phyloP scores from a whole-genome alignment of 2,888 invertebrate genomes.

The Fissipunctia ypsillon region DNA sequence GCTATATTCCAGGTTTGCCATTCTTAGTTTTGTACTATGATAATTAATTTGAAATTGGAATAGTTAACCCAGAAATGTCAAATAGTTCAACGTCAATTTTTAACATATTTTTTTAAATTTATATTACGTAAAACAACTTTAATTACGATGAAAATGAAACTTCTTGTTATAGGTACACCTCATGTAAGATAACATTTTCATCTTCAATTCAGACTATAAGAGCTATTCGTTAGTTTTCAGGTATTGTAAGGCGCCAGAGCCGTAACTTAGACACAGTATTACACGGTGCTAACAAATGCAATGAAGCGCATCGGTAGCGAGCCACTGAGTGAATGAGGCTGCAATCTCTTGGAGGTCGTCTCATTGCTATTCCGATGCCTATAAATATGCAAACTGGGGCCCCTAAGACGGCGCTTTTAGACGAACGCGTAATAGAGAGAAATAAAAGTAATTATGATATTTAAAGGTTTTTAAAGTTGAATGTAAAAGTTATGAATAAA shows the following conservation, averaged over 20 bases:
- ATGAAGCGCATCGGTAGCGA: slow-evolving; percentile 57
- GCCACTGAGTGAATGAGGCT: slow-evolving; percentile 64
- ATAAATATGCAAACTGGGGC: slow-evolving; percentile 69
- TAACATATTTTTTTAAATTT: too few species aligned
- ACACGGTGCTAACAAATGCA: slow-evolving; percentile 59
- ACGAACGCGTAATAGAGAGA: neutral
- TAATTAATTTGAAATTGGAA: neutral
- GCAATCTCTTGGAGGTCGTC: slow-evolving; percentile 68
- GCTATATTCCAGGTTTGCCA: neutral
- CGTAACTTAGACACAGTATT: slow-evolving; percentile 37
- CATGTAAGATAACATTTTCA: neutral
- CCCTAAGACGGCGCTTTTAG: slow-evolving; percentile 51
- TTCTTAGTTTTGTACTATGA: neutral
- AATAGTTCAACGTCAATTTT: neutral
- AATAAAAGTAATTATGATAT: neutral
- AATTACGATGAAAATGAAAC: neutral
- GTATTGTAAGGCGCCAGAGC: slow-evolving; percentile 7
- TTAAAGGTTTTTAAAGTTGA: neutral
- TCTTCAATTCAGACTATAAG: neutral
- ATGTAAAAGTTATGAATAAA: neutral
- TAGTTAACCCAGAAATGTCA: too few species aligned
- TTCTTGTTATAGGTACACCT: neutral
- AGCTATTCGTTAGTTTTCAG: slow-evolving; percentile 7
- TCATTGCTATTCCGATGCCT: slow-evolving; percentile 69
- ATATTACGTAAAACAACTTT: neutral